A percentile compares a stretch with the other conserved stretches of the same genome.
Evolutionary conservation across 2,113 vertebrate genomes (phyloP).

Genomic region (Microcebus tavaratra): DNA sequence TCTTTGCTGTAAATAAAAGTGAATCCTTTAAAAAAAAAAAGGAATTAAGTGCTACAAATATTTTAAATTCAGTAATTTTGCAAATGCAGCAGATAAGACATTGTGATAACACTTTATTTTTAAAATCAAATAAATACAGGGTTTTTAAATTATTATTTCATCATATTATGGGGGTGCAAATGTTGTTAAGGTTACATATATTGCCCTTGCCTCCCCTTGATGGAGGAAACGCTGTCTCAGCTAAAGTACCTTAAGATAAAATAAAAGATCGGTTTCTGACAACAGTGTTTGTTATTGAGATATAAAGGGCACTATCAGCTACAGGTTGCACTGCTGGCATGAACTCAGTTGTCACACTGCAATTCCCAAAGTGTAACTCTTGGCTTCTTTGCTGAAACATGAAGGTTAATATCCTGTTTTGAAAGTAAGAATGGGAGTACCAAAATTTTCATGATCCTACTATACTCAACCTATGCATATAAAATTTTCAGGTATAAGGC

Average conservation of each 20-base stretch:
- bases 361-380: neutral
- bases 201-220: neutral
- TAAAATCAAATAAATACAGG: constrained; percentile 26
- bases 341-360: neutral
- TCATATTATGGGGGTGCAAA: too few relatives aligned
- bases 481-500: neutral
- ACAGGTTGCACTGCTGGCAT: neutral
- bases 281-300: neutral
- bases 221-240: neutral
- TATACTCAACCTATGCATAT: neutral
- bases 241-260: constrained; percentile 27
- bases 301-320: neutral
- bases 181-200: too few relatives aligned
- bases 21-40: neutral
- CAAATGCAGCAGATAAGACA: neutral
- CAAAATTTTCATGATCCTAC: neutral
- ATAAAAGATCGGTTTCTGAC: neutral
- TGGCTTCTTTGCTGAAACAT: neutral
- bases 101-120: constrained; percentile 5
- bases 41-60: neutral
- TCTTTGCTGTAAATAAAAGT: constrained; percentile 22
- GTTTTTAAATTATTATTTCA: too few relatives aligned
- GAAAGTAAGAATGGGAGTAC: neutral
- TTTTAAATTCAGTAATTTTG: constrained; percentile 17
- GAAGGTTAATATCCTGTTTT: neutral